These are phyloP conservation scores for Trachelus iudaicus DNA, from an alignment of 2,888 invertebrate genomes.

Conservation along the genomic window DNA sequence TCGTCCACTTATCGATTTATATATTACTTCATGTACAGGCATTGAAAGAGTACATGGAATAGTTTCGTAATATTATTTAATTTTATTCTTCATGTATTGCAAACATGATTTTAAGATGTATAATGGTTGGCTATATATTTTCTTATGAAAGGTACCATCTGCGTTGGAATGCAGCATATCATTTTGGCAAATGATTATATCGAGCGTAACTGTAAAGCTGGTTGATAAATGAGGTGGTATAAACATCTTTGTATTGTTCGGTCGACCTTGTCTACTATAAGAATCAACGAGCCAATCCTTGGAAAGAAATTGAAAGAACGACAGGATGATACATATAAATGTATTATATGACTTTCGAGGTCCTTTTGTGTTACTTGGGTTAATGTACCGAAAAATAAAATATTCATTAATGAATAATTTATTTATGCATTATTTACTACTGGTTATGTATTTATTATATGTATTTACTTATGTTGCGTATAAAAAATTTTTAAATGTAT, in stretches of 20 bases:
- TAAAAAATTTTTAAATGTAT: too few relatives aligned
- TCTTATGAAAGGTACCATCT: neutral
- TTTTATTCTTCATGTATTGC: too few relatives aligned
- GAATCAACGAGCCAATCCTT: neutral
- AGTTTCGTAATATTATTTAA: too few relatives aligned
- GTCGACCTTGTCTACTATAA: neutral
- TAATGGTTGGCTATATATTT: neutral
- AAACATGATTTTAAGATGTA: neutral
- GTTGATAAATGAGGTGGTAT: too few relatives aligned
- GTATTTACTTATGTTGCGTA: too few relatives aligned
- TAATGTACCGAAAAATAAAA: neutral
- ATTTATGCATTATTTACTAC: neutral
- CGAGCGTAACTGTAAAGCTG: too few relatives aligned
- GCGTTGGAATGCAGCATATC: neutral
- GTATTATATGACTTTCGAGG: neutral
- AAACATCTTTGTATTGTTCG: neutral
- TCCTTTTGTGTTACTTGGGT: neutral
- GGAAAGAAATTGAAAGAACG: neutral
- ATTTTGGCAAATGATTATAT: neutral
- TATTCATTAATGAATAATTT: too few relatives aligned
- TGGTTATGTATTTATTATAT: neutral
- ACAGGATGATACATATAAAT: neutral
- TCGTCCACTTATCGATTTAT: neutral
- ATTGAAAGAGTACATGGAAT: too few relatives aligned
- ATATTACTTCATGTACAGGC: neutral